Conservation (phyloP, 2,888 invertebrate genomes). For the Lithophane leautieri region DNA sequence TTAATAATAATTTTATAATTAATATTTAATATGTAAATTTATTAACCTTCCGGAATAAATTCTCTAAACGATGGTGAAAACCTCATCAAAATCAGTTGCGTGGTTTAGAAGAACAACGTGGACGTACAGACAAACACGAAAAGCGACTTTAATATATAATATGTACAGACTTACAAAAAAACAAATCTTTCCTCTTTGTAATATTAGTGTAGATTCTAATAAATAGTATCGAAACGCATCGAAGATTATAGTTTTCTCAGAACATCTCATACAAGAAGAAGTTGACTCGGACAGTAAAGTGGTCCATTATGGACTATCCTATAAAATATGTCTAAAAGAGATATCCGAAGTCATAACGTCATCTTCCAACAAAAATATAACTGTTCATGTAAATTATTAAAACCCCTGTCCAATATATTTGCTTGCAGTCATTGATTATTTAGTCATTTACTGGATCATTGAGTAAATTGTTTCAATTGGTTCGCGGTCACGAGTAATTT, state of each 20-base stretch:
- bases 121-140: no score
- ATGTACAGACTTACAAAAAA: no score
- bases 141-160: no score
- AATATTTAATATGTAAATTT: no score
- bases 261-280: not conserved
- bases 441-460: conserved; percentile 48
- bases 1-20: no score
- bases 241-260: not conserved
- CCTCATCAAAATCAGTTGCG: no score
- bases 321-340: not conserved
- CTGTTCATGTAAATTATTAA: conserved; percentile 29
- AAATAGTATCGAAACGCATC: not conserved
- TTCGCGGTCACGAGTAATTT: conserved; percentile 54
- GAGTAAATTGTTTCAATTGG: conserved; percentile 45
- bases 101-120: no score
- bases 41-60: no score
- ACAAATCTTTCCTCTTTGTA: no score
- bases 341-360: not conserved
- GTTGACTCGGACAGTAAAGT: not conserved
- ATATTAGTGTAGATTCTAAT: no score
- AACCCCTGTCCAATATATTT: conserved; percentile 26
- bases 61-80: no score
- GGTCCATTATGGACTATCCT: not conserved
- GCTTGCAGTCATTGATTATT: conserved; percentile 42
- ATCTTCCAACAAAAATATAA: conserved; percentile 6